phyloP scores from a whole-genome alignment of 2,888 invertebrate species.

The Agriopis leucophaearia region DNA sequence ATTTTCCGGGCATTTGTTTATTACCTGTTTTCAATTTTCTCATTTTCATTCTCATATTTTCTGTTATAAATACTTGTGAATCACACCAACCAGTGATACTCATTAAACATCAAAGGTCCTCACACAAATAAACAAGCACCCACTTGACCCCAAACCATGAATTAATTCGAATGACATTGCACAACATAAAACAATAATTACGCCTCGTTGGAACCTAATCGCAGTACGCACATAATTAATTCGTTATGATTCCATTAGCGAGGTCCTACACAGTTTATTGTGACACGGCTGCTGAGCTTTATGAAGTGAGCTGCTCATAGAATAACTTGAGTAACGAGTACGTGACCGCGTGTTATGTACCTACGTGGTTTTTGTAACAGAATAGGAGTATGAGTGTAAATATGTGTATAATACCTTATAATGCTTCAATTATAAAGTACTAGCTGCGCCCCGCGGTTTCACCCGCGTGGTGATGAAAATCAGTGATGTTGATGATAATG shows the following conservation, averaged over 20 bases:
- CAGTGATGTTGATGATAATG: too few species aligned
- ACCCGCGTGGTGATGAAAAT: too few species aligned
- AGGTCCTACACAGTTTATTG: constrained; percentile 1
- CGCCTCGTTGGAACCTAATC: constrained; percentile 21
- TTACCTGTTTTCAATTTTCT: constrained; percentile 15
- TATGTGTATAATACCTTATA: too few species aligned
- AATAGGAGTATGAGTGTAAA: too few species aligned
- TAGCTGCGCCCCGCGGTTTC: too few species aligned
- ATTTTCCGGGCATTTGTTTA: constrained; percentile 20
- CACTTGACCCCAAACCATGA: constrained; percentile 15
- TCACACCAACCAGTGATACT: background rate
- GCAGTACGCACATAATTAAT: constrained; percentile 29
- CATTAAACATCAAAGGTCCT: background rate
- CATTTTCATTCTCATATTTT: constrained; percentile 7
- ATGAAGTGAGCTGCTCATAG: background rate
- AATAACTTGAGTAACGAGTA: too few species aligned
- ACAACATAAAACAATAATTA: constrained; percentile 26
- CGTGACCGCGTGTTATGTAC: too few species aligned
- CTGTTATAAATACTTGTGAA: background rate
- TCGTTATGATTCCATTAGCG: constrained; percentile 27
- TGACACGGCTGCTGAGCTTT: constrained; percentile 18
- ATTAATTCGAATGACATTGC: constrained; percentile 29
- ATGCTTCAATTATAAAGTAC: too few species aligned
- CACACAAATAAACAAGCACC: background rate
- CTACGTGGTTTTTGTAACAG: too few species aligned